Conservation (phyloP, 2,797 vertebrate species). For the Arvicola amphibius region DNA sequence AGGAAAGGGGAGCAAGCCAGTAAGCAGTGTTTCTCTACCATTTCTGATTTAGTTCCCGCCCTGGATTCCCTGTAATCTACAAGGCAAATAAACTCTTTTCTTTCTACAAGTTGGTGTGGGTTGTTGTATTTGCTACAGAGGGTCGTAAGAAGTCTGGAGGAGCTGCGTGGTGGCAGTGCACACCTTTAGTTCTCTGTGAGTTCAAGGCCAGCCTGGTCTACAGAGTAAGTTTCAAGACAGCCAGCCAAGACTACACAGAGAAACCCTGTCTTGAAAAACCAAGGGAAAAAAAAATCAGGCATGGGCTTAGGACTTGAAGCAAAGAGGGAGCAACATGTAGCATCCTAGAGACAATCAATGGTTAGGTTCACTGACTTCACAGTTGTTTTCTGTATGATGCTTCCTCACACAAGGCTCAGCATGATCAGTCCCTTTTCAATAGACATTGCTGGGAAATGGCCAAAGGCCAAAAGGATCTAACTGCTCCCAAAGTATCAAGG, state of each 20-base stretch:
- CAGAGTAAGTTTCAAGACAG: background rate
- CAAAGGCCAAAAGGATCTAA: background rate
- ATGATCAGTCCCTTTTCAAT: background rate
- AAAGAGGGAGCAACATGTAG: background rate
- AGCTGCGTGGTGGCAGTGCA: background rate
- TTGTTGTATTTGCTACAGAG: background rate
- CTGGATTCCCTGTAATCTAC: background rate
- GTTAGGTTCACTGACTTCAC: background rate
- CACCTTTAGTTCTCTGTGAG: background rate
- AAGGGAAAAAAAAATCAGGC: no score
- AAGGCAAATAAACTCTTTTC: background rate
- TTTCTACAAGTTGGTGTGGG: background rate
- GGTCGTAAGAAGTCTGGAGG: background rate
- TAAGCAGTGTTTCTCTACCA: background rate
- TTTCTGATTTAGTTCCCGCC: background rate
- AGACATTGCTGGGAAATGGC: background rate
- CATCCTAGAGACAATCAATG: background rate
- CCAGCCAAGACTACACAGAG: background rate
- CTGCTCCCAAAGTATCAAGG: background rate
- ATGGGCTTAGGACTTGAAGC: background rate
- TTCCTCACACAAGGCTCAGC: background rate
- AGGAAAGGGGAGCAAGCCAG: background rate
- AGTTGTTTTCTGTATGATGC: background rate
- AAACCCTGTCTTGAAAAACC: background rate
- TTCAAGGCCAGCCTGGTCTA: background rate